Base-by-base conservation (phyloP, 2,888 invertebrate species). In the Homarus gammarus region DNA sequence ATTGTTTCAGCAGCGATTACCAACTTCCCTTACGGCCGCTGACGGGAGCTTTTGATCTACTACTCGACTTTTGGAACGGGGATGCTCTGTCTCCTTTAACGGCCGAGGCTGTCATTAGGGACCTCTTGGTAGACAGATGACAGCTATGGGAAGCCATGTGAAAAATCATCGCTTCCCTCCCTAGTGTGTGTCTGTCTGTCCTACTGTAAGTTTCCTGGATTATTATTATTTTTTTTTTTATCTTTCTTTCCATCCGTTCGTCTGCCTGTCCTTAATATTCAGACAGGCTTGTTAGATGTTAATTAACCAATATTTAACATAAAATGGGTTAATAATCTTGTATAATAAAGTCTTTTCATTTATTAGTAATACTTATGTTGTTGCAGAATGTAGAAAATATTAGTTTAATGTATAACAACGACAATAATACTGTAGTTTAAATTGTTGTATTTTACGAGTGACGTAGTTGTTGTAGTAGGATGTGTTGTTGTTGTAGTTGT, bases 1-100 rank as follows among this genome's bases (percentile, higher is more conserved):
- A 85, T 85, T 85, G 85, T 85, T 85, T 85, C 85, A 78, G 33
- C 78, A 36, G 49, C 64, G 85, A 85, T 85, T 85, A 68, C 85
- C 49, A 64, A 85, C 85, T 85, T 85, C 85, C 85, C 68, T 82
- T 31, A 51, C 68, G 68, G 82, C 44, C 68, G 31, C 68, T 49
- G 85, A 78, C 85, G 77, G 85, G 44, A 64, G 64, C 85, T 44
- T 85, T 85, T 85, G 85, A 85, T 85, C 85, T 78, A 64, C 22
- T 33, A 56, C 36, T 51, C 84, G n/a, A 49, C 15, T 70, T 51
- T 73, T 73, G 73, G 51, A 27, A 84, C 56, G 82, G 70, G n/a
- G 82, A 83, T 84, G 84, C 85, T 85, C 77, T 77, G 64, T 85
- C 85, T 85, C 77, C 68, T 64, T 84, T 73, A 70, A 72, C 72